These are phyloP conservation scores for Acrossocheilus fasciatus DNA, from an alignment of 2,797 vertebrate genomes.

Conservation along the genomic window DNA sequence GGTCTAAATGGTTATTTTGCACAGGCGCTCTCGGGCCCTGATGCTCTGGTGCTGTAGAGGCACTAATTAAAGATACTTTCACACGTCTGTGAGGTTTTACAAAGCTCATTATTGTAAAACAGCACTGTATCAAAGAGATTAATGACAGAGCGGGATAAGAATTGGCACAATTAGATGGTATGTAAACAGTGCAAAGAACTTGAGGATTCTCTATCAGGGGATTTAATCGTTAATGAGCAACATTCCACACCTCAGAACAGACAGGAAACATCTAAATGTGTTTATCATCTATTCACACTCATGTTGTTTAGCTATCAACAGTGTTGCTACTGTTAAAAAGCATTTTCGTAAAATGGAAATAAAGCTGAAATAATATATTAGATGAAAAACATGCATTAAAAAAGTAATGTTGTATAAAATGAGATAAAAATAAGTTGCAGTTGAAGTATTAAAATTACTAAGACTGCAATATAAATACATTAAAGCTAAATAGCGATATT, in stretches of 20 bases:
- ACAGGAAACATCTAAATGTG: not conserved
- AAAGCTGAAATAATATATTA: not conserved
- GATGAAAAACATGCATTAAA: not conserved
- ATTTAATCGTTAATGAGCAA: not conserved
- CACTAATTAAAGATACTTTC: slow-evolving; percentile 62
- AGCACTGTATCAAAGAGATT: slow-evolving; percentile 65
- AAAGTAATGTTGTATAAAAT: not conserved
- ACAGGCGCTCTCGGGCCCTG: slow-evolving; percentile 1
- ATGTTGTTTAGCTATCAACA: not conserved
- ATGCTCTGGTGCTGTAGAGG: not conserved
- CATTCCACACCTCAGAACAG: not conserved
- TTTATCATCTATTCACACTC: not conserved
- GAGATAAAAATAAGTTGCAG: too few relatives aligned
- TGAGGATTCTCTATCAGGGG: slow-evolving; percentile 12
- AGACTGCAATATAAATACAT: not conserved
- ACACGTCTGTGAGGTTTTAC: slow-evolving; percentile 53
- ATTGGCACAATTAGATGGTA: slow-evolving; percentile 23
- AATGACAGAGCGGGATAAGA: slow-evolving; percentile 62
- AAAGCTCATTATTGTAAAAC: slow-evolving; percentile 54
- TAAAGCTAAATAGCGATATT: not conserved
- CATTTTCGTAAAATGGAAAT: not conserved
- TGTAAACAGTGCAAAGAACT: slow-evolving; percentile 7
- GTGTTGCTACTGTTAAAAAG: not conserved
- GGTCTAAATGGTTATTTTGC: slow-evolving; percentile 38
- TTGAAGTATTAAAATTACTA: not conserved